These are phyloP conservation scores for Omphaloscelis lunosa DNA, from an alignment of 2,888 invertebrate species.

Conservation along the genomic window DNA sequence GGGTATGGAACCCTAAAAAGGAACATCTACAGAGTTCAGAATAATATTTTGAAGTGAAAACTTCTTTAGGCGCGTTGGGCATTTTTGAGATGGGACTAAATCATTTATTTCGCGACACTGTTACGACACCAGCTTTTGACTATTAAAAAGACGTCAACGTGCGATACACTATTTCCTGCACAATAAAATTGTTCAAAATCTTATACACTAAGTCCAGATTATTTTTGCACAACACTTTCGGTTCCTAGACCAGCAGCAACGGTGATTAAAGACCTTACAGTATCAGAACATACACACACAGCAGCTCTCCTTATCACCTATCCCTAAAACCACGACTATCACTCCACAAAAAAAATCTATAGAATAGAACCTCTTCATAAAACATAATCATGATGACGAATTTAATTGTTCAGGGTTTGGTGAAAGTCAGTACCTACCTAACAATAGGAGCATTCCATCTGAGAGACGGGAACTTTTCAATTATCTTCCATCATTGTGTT, in stretches of 20 bases:
- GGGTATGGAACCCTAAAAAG: too few relatives aligned
- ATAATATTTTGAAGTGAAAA: background rate
- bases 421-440: conserved; percentile 62
- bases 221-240: background rate
- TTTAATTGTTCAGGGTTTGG: conserved; percentile 65
- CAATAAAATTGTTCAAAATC: too few relatives aligned
- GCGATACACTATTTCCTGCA: too few relatives aligned
- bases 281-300: background rate
- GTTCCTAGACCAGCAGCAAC: background rate
- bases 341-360: conserved; percentile 29
- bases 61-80: too few relatives aligned
- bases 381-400: conserved; percentile 64
- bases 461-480: conserved; percentile 64
- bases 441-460: conserved; percentile 65
- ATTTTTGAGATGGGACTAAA: too few relatives aligned
- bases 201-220: background rate
- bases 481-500: conserved; percentile 67
- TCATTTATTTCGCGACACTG: too few relatives aligned
- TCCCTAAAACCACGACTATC: conserved; percentile 22
- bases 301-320: background rate
- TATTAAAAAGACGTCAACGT: too few relatives aligned
- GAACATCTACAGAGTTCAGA: background rate
- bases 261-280: background rate
- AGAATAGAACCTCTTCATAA: conserved; percentile 42
- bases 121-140: too few relatives aligned